Conservation (phyloP, 2,888 invertebrate species). For the Folsomia candida region DNA sequence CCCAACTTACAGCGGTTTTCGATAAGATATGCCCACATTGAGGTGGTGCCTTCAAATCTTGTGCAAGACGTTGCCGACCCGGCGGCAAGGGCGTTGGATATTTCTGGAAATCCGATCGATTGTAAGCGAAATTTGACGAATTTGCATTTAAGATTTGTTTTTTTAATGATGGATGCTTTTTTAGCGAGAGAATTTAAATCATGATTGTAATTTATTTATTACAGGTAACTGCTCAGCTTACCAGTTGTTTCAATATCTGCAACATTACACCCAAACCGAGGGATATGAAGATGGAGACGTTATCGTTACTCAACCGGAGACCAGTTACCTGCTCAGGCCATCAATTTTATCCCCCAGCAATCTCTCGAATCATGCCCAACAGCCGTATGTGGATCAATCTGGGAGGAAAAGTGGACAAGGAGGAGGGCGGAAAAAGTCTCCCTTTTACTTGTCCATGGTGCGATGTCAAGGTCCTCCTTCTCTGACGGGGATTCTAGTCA, state of each 20-base stretch:
- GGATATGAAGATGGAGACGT: background rate
- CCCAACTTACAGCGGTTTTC: slow-evolving; percentile 39
- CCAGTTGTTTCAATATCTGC: background rate
- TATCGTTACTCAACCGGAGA: background rate
- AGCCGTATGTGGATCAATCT: background rate
- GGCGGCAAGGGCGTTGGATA: slow-evolving; percentile 23
- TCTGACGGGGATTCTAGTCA: slow-evolving; percentile 35
- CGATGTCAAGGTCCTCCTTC: slow-evolving; percentile 36
- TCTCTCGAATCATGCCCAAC: background rate
- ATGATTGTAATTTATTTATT: no score
- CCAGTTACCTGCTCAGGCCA: background rate
- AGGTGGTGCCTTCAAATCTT: slow-evolving; percentile 36
- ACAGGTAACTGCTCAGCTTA: background rate
- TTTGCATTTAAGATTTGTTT: no score
- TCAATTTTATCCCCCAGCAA: no score
- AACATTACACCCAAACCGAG: background rate
- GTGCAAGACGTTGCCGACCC: slow-evolving; percentile 17
- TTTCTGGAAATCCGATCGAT: slow-evolving; percentile 43
- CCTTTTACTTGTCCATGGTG: slow-evolving; percentile 24
- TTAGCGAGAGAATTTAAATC: no score
- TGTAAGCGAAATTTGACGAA: no score
- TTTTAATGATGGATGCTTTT: no score
- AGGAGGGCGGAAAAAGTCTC: background rate
- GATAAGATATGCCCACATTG: slow-evolving; percentile 38
- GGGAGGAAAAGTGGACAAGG: background rate